phyloP scores from a whole-genome alignment of 2,113 vertebrate species.

The Orientallactaga bullata region DNA sequence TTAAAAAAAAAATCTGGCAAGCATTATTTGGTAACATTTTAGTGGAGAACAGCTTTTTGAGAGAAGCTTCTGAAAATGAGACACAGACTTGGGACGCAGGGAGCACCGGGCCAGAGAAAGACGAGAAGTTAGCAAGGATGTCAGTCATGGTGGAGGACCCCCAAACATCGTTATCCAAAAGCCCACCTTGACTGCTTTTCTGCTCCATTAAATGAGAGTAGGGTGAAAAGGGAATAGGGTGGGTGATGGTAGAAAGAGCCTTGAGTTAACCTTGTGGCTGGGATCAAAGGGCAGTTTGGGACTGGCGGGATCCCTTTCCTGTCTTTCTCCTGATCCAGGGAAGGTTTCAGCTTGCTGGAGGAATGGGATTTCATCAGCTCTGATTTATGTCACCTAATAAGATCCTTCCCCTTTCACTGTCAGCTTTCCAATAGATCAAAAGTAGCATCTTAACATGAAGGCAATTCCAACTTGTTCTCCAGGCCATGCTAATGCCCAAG shows the following conservation, averaged over 20 bases:
- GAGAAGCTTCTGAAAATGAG: constrained; percentile 5
- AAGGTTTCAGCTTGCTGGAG: constrained; percentile 3
- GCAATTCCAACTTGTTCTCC: constrained; percentile 77
- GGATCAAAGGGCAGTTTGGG: not conserved
- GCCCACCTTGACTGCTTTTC: not conserved
- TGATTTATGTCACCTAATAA: constrained; percentile 82
- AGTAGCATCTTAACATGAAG: constrained; percentile 72
- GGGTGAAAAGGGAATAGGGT: too few species aligned
- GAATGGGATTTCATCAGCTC: constrained; percentile 40
- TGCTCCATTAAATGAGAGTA: not conserved
- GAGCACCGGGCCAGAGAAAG: not conserved
- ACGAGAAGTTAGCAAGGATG: not conserved
- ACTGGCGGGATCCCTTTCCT: not conserved
- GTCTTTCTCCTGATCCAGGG: not conserved
- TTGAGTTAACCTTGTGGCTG: not conserved
- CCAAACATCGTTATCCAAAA: not conserved
- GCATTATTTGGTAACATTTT: not conserved
- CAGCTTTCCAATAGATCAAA: constrained; percentile 86
- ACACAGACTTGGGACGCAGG: not conserved
- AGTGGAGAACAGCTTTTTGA: constrained; percentile 10
- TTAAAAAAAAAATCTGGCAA: not conserved
- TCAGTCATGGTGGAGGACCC: not conserved
- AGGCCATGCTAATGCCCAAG: constrained; percentile 79
- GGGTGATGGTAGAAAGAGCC: not conserved
- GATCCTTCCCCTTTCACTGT: constrained; percentile 78